Conservation (phyloP, 2,797 vertebrate species). For the Molossus alvarezi region DNA sequence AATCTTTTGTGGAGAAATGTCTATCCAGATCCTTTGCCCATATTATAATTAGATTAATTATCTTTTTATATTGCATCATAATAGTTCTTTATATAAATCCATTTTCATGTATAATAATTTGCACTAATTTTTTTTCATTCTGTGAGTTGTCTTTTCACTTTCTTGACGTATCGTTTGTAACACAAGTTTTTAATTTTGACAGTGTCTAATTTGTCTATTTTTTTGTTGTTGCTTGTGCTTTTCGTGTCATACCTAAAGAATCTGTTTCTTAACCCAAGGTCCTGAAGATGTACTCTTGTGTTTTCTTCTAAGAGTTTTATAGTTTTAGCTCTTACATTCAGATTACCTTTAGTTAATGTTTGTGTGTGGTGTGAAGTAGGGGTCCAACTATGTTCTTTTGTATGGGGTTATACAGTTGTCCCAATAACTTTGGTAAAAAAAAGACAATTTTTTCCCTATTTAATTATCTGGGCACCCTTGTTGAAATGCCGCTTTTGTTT, state of each 20-base stretch:
- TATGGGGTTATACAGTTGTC: not conserved
- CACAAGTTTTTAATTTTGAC: not conserved
- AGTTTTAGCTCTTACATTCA: constrained; percentile 20
- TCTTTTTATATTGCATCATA: not conserved
- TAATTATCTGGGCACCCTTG: constrained; percentile 20
- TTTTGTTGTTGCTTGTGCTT: constrained; percentile 9
- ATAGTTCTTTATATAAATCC: not conserved
- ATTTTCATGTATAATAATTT: not conserved
- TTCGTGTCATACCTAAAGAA: constrained; percentile 1
- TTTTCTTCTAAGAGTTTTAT: not conserved
- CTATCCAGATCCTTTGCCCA: not conserved
- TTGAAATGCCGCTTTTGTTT: not conserved
- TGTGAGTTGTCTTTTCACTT: not conserved
- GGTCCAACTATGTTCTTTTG: not conserved
- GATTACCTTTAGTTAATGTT: constrained; percentile 18
- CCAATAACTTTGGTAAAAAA: not conserved
- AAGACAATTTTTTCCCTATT: not conserved
- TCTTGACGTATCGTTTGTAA: not conserved
- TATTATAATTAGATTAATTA: not conserved
- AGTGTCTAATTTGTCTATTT: not conserved
- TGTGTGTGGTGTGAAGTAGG: not conserved
- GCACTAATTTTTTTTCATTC: constrained; percentile 14
- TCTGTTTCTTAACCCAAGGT: constrained; percentile 10
- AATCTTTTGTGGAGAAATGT: not conserved
- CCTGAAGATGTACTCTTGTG: not conserved